Percentiles rank a stretch among this genome's conserved stretches.
Evolutionary conservation across 2,888 invertebrate genomes (phyloP).

Genomic region (Deilephila porcellus): DNA sequence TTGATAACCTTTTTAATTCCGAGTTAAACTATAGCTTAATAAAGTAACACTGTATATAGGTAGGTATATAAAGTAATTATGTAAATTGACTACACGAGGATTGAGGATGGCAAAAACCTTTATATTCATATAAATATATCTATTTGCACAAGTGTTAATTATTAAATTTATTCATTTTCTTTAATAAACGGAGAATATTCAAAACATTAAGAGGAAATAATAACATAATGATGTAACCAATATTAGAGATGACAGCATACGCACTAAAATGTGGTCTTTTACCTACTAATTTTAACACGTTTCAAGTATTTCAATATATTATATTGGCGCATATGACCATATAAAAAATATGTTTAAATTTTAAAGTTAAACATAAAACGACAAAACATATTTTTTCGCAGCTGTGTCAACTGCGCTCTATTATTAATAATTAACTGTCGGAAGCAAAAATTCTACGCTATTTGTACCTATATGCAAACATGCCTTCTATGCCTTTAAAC

Average conservation of each 20-base stretch:
- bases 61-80: too few species aligned
- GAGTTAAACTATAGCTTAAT: too few species aligned
- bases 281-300: not conserved
- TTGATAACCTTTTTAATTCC: too few species aligned
- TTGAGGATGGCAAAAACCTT: too few species aligned
- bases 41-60: too few species aligned
- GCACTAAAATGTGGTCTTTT: not conserved
- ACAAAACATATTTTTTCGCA: not conserved
- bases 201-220: not conserved
- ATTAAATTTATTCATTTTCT: not conserved
- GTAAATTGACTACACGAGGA: too few species aligned
- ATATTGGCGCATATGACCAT: not conserved
- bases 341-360: not conserved
- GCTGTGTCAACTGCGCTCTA: conserved; percentile 7
- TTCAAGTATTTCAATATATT: not conserved
- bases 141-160: conserved; percentile 20
- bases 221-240: conserved; percentile 1
- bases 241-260: not conserved
- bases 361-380: not conserved
- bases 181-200: not conserved
- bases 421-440: not conserved
- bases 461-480: not conserved
- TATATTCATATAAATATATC: too few species aligned
- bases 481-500: not conserved
- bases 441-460: not conserved